Conservation (phyloP, 2,888 invertebrate species). For the Drosophila nr. perissopoda region DNA sequence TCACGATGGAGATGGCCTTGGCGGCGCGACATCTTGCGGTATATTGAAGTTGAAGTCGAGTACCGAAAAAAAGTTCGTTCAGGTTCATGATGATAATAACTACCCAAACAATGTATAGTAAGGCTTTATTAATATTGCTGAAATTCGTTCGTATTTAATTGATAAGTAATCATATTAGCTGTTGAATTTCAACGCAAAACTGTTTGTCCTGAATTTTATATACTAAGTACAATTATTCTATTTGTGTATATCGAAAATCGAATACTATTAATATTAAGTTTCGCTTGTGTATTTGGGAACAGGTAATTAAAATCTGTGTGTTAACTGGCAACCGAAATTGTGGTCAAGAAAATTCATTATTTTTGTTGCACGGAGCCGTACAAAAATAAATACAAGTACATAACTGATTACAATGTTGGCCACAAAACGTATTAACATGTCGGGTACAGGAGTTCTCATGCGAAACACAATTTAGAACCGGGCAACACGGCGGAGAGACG, state of each 20-base stretch:
- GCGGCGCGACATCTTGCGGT: conserved; percentile 24
- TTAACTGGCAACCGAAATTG: not conserved
- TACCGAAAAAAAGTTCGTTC: conserved; percentile 6
- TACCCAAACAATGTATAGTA: not conserved
- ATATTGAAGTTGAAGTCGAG: conserved; percentile 14
- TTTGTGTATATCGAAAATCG: not conserved
- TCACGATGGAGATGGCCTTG: not conserved
- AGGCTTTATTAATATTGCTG: not conserved
- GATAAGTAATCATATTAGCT: not conserved
- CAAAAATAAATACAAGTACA: conserved; percentile 20
- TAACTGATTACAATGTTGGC: conserved; percentile 70
- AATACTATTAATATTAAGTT: not conserved
- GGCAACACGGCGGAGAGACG: conserved; percentile 9
- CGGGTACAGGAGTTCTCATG: conserved; percentile 51
- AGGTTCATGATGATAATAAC: conserved; percentile 12
- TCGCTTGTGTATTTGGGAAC: not conserved
- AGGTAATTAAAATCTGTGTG: conserved; percentile 18
- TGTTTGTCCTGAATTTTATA: not conserved
- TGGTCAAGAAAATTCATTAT: not conserved
- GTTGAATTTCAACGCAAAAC: not conserved
- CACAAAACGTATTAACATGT: conserved; percentile 78
- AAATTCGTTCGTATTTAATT: not conserved
- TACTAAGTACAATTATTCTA: not conserved
- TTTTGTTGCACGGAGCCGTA: not conserved
- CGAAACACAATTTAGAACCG: conserved; percentile 39